Evolutionary conservation across 2,888 invertebrate genomes (phyloP).

Genomic region (Cylindroiulus punctatus): DNA sequence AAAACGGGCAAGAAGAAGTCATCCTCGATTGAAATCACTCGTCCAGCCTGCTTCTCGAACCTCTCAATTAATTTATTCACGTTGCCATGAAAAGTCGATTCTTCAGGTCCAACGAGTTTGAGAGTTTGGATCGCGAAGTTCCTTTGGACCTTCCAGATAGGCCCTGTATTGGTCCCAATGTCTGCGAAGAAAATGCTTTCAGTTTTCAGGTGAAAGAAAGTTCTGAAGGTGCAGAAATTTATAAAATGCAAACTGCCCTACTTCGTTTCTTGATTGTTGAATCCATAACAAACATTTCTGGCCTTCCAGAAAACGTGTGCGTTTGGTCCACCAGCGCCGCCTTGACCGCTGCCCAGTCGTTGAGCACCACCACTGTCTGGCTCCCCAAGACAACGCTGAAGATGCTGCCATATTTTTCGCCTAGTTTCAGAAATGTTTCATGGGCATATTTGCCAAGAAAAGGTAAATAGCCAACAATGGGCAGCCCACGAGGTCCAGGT

Average conservation of each 20-base stretch:
- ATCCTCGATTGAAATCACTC: not conserved
- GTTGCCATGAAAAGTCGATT: not conserved
- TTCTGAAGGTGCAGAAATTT: not conserved
- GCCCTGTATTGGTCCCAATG: not conserved
- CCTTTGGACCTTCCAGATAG: not conserved
- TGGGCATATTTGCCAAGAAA: not conserved
- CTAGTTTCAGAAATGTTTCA: conserved; percentile 3
- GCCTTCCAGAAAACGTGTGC: conserved; percentile 31
- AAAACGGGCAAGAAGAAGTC: conserved; percentile 5
- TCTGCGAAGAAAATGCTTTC: not conserved
- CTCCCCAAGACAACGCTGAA: not conserved
- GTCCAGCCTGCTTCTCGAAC: not conserved
- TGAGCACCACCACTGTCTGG: conserved; percentile 1
- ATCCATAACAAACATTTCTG: not conserved
- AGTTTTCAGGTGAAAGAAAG: not conserved
- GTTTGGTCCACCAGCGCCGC: conserved; percentile 46
- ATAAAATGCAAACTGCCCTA: not conserved
- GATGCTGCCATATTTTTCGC: conserved; percentile 39
- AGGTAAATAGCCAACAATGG: conserved; percentile 40
- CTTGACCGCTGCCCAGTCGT: conserved; percentile 48
- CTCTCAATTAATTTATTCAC: not conserved
- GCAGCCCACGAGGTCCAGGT: conserved; percentile 72
- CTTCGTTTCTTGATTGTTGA: not conserved
- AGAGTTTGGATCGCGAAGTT: not conserved
- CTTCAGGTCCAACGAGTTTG: not conserved